Percentiles rank a stretch among this genome's conserved stretches.
Evolutionary conservation across 2,113 vertebrate species (phyloP).

Genomic region (Pica pica): DNA sequence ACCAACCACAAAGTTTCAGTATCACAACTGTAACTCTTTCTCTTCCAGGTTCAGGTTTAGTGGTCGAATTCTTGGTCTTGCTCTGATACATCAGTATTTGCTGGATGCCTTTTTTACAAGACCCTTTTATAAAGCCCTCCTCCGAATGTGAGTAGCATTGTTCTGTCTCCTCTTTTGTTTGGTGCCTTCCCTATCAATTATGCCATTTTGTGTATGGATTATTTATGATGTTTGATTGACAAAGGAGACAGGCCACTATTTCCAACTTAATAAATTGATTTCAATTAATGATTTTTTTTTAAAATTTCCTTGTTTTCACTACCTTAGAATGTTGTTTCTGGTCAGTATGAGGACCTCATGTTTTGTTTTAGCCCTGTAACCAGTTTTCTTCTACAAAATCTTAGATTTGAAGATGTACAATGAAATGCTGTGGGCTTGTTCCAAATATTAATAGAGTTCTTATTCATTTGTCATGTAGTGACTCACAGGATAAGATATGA

Average conservation of each 20-base stretch:
- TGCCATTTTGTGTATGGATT: not conserved
- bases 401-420: not conserved
- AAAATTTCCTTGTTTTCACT: not conserved
- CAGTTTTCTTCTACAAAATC: not conserved
- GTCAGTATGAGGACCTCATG: not conserved
- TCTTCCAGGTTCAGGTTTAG: slow-evolving; percentile 94
- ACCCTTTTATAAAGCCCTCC: slow-evolving; percentile 98
- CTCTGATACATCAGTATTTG: slow-evolving; percentile 96
- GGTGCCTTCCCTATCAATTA: not conserved
- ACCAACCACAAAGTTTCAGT: not conserved
- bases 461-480: slow-evolving; percentile 39
- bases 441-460: slow-evolving; percentile 42
- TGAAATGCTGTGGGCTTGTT: slow-evolving; percentile 35
- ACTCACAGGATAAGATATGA: slow-evolving; percentile 54
- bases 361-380: not conserved
- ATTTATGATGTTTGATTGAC: not conserved
- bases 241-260: not conserved
- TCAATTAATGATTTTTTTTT: not conserved
- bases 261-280: not conserved
- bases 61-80: slow-evolving; percentile 94
- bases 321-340: not conserved
- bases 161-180: not conserved
- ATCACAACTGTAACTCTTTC: not conserved
- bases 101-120: slow-evolving; percentile 98
- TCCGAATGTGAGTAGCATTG: slow-evolving; percentile 87